phyloP scores from a whole-genome alignment of 2,888 invertebrate genomes.

The Bhutanitis thaidina region DNA sequence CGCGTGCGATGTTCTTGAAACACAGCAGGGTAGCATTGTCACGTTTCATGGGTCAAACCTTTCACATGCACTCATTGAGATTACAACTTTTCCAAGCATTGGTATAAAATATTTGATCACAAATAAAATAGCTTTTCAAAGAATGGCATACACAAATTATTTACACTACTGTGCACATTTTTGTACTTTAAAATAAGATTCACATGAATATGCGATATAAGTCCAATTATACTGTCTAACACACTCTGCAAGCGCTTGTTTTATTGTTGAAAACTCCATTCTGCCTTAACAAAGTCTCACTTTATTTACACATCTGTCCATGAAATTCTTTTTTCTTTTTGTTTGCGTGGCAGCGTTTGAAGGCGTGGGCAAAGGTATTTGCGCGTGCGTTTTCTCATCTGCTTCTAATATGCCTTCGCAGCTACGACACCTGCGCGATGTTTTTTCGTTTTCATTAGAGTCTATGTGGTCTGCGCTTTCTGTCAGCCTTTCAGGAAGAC shows the following conservation, averaged over 20 bases:
- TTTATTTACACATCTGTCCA: slow-evolving; percentile 92
- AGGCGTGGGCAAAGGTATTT: slow-evolving; percentile 78
- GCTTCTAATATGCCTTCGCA: slow-evolving; percentile 82
- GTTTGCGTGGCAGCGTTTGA: slow-evolving; percentile 79
- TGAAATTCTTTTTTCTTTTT: slow-evolving; percentile 88
- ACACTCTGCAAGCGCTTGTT: slow-evolving; percentile 60
- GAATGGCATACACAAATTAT: slow-evolving; percentile 66
- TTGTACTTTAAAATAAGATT: slow-evolving; percentile 75
- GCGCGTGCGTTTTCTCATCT: slow-evolving; percentile 73
- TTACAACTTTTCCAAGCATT: slow-evolving; percentile 64
- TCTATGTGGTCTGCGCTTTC: slow-evolving; percentile 64
- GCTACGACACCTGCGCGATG: slow-evolving; percentile 77
- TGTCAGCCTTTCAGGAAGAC: slow-evolving; percentile 64
- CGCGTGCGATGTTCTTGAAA: slow-evolving; percentile 65
- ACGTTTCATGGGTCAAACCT: slow-evolving; percentile 45
- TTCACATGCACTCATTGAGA: slow-evolving; percentile 71
- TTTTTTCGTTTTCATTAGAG: slow-evolving; percentile 50
- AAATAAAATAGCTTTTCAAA: slow-evolving; percentile 41
- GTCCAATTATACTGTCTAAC: slow-evolving; percentile 66
- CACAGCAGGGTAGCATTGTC: slow-evolving; percentile 62
- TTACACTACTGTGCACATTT: slow-evolving; percentile 72
- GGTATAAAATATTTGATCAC: slow-evolving; percentile 38
- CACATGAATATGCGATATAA: slow-evolving; percentile 59
- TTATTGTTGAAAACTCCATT: slow-evolving; percentile 39
- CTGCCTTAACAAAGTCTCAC: slow-evolving; percentile 84